Evolutionary conservation across 2,888 invertebrate genomes (phyloP).

Genomic region (Tyria jacobaeae): DNA sequence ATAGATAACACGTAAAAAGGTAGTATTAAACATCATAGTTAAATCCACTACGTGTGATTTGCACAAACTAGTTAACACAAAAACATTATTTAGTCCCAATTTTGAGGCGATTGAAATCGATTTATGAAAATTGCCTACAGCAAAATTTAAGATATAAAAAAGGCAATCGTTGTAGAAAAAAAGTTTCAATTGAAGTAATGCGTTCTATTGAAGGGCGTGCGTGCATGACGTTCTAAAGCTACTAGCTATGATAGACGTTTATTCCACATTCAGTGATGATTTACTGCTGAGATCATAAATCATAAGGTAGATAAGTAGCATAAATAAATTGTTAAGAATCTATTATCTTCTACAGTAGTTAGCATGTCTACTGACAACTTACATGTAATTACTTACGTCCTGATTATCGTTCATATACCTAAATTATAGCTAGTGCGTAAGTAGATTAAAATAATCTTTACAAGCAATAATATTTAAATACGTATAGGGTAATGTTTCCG

Average conservation of each 20-base stretch:
- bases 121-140: conserved; percentile 19
- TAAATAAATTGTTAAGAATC: conserved; percentile 1
- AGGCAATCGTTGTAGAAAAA: conserved; percentile 3
- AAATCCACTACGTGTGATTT: no score
- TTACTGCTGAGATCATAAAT: conserved; percentile 5
- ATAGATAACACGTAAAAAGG: background rate
- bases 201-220: conserved; percentile 41
- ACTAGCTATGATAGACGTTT: conserved; percentile 22
- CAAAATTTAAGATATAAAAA: conserved; percentile 6
- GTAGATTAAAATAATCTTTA: background rate
- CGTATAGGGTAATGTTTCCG: no score
- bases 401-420: background rate
- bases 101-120: background rate
- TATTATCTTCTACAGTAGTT: background rate
- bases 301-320: background rate
- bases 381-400: background rate
- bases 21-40: background rate
- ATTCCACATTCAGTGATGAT: conserved; percentile 16
- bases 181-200: conserved; percentile 19
- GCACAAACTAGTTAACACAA: background rate
- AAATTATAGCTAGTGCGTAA: background rate
- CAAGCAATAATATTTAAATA: no score
- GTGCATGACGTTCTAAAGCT: conserved; percentile 39
- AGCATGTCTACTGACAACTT: background rate
- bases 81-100: background rate